Percentiles rank a stretch among this genome's conserved stretches.
These are phyloP conservation scores for Rhizomys pruinosus DNA, from an alignment of 2,113 vertebrate genomes.

Conservation along the genomic window DNA sequence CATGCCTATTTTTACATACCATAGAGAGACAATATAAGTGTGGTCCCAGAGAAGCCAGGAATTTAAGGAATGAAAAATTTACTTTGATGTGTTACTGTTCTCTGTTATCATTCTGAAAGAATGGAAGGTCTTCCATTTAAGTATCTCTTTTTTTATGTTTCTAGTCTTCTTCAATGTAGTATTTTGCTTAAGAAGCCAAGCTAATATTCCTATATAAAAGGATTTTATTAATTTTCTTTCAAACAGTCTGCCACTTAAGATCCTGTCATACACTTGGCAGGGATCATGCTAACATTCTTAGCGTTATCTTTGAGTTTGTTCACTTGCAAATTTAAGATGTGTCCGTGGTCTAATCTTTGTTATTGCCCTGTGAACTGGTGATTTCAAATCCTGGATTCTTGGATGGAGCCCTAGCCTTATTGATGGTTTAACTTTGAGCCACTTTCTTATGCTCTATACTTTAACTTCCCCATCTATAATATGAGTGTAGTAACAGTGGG, in stretches of 20 bases:
- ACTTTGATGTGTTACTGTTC: background rate
- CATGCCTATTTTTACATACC: background rate
- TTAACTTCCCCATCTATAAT: background rate
- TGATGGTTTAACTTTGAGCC: background rate
- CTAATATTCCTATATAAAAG: background rate
- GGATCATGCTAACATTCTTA: background rate
- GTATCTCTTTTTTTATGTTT: background rate
- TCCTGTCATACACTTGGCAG: background rate
- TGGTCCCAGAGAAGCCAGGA: background rate
- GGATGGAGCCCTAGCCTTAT: background rate
- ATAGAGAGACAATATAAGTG: background rate
- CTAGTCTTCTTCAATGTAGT: background rate
- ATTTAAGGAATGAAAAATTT: background rate
- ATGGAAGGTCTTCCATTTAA: background rate
- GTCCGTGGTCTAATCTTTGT: background rate
- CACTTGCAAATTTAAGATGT: background rate
- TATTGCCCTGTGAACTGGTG: background rate
- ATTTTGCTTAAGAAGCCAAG: background rate
- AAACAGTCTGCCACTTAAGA: background rate
- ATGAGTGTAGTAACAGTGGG: background rate
- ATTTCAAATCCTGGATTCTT: background rate
- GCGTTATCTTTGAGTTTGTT: slow-evolving; percentile 4
- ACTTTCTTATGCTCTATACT: background rate
- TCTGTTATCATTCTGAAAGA: background rate
- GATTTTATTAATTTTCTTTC: slow-evolving; percentile 18